Base-by-base conservation (phyloP, 2,888 invertebrate genomes). In the Lycocerus yunnanus region DNA sequence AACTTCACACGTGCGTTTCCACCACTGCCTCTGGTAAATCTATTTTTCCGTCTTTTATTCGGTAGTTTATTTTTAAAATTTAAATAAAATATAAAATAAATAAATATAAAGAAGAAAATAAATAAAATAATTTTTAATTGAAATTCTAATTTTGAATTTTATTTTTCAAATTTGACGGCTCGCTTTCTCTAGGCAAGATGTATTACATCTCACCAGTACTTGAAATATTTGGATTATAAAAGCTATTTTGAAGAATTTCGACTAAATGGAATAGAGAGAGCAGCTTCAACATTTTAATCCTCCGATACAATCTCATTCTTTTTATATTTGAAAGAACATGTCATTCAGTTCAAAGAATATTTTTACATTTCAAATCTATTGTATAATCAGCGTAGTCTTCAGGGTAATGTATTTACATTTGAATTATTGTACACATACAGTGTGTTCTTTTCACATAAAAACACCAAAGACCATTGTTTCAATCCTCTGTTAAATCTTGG, bases 1-100 rank as follows among this genome's bases (percentile, higher is more conserved):
- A 82, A 81, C 81, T 81, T 80, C 81, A 81, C 81, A 82, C 81
- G 81, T 81, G 80, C 80, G 76, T 77, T 79, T 80, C 80, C 79
- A 79, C 77, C 78, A 78, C 77, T 79, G 78, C 79, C 80, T 81
- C 78, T 74, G 78, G 80, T 80, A 80, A 79, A 81, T 79, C 79
- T 78, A 78, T 76, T 78, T 73, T 72, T n/a, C 24, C 21, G 9
- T n/a, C n/a, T n/a, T n/a, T n/a, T n/a, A n/a, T n/a, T n/a, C n/a
- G n/a, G n/a, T n/a, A n/a, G n/a, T n/a, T n/a, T n/a, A n/a, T n/a
- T n/a, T n/a, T n/a, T n/a, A n/a, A n/a, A n/a, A n/a, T n/a, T n/a
- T n/a, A n/a, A n/a, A n/a, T n/a, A n/a, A n/a, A n/a, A n/a, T n/a
- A n/a, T n/a, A n/a, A n/a, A n/a, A n/a, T n/a, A n/a, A n/a, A n/a